Base-by-base conservation (phyloP, 1,140 invertebrate genomes). In the Metaphire vulgaris region DNA sequence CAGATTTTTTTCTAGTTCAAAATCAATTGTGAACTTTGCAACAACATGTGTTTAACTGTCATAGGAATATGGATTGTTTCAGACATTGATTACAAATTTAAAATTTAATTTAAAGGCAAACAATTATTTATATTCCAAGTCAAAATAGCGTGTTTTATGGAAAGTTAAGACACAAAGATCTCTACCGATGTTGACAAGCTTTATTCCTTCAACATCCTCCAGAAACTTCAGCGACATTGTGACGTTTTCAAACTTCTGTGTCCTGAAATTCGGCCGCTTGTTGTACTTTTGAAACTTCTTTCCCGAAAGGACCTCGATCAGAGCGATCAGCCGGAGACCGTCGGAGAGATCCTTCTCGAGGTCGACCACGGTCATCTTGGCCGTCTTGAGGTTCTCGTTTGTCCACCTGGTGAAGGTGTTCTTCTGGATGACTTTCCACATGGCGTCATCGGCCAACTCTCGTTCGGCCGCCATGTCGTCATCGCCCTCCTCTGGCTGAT, bases 341-440 rank as follows among this genome's bases (percentile, higher is more conserved):
- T 97, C 93, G 65, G 91, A 90, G 30, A 97, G 87, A 88, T 97
- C 94, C 66, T 89, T 90, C 84, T 95, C 93, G 81, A 97, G 85
- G 86, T 93, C 92, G 31, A 88, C 89, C 77, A 96, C 92, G 79
- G 90, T 89, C 83, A 92, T 92, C 82, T 91, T 90, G 29, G 90
- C 91, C 2, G 89, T 90, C 86, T 95, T 94, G 70, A 97, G 87
- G 83, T 94, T 93, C 82, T 97, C 93, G 87, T 97, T 97, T 1
- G 92, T 93, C 95, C 95, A 97, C 81, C 72, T 89, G 69, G 94
- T 95, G 83, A 97, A 97, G 34, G 95, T 97, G 83, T 97, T 97
- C 86, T 96, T 93, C 86, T 97, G 94, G 78, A 97, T 97, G 80
- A 92, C 89, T 87, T 95, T 96, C 93, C 93, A 96, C 83, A 92